Evolutionary conservation across 2,888 invertebrate species (phyloP).

Genomic region (Melitaea athalia): DNA sequence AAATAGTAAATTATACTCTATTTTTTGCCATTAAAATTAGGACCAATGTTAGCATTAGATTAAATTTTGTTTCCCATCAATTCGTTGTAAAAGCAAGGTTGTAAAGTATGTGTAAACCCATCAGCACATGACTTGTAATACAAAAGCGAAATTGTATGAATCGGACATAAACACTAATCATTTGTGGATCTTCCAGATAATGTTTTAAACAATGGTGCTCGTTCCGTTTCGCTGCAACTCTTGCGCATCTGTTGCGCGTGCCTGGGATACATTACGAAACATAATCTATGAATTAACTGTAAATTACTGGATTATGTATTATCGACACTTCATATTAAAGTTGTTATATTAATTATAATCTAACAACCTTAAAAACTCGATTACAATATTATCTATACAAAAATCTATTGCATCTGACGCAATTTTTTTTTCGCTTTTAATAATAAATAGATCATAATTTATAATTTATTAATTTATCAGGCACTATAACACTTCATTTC

Average conservation of each 20-base stretch:
- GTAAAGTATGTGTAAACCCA: conserved; percentile 1
- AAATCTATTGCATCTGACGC: too few species aligned
- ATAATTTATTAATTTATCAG: too few species aligned
- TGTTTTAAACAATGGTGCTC: conserved; percentile 56
- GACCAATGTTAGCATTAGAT: background rate
- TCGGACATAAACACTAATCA: conserved; percentile 64
- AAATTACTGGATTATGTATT: conserved; percentile 26
- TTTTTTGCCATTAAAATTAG: too few species aligned
- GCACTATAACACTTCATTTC: too few species aligned
- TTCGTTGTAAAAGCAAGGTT: conserved; percentile 2
- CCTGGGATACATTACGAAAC: conserved; percentile 30
- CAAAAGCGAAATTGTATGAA: conserved; percentile 39
- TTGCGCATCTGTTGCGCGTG: conserved; percentile 47
- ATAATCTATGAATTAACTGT: conserved; percentile 33
- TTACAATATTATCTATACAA: too few species aligned
- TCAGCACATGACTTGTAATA: conserved; percentile 22
- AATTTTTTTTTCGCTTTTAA: too few species aligned
- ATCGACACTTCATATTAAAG: background rate
- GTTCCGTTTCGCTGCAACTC: conserved; percentile 50
- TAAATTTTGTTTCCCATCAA: background rate
- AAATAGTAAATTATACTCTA: too few species aligned
- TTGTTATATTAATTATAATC: too few species aligned
- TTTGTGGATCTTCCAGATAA: conserved; percentile 64
- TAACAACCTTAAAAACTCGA: too few species aligned
- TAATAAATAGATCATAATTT: too few species aligned